Base-by-base conservation (phyloP, 2,797 vertebrate species). In the Pseudochirops corinnae region DNA sequence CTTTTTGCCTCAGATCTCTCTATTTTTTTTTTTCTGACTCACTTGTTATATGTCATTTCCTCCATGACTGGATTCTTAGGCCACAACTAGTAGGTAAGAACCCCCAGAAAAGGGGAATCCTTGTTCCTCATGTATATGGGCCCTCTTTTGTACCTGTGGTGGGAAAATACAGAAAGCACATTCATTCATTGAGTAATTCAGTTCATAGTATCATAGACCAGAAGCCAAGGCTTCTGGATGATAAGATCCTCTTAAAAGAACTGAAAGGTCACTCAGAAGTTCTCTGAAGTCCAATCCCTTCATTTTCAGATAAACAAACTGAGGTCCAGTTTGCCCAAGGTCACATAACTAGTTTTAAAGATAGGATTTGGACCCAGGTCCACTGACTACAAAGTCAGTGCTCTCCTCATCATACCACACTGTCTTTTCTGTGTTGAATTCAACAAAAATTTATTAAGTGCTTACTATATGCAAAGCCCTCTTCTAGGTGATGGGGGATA, bases 21-120 rank as follows among this genome's bases (percentile, higher is more conserved):
- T 92, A 62, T 4, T 57, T 57, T 62, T 31, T 95, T 95, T 91
- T 55, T 24, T 56, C 57, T 96, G 92, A 52, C 53, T 93, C 60
- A 96, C 55, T 92, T 95, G n/a, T 33, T 1, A 0, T 58, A 93
- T 29, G 93, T 56, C n/a, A 14, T 67, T 55, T 93, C 60, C 94
- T 92, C 92, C 50, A 9, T 50, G 57, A 52, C 53, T 97, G 10
- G 0, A 1, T 82, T 94, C 95, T 96, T 95, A 31, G 90, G 16
- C 87, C 31, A n/a, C 4, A 5, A 18, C 11, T 5, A 67, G 31
- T 67, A 16, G 62, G 46, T 13, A 52, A 4, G 5, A 39, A 0
- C 52, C 29, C 33, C 33, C 0, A 24, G 55, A 29, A 87, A 12
- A 90, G 60, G 93, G 4, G 12, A 90, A 24, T 52, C 53, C 12